Percentiles rank a stretch among this genome's conserved stretches.
These are phyloP conservation scores for Allenopithecus nigroviridis DNA, from an alignment of 2,797 vertebrate genomes.

Conservation along the genomic window DNA sequence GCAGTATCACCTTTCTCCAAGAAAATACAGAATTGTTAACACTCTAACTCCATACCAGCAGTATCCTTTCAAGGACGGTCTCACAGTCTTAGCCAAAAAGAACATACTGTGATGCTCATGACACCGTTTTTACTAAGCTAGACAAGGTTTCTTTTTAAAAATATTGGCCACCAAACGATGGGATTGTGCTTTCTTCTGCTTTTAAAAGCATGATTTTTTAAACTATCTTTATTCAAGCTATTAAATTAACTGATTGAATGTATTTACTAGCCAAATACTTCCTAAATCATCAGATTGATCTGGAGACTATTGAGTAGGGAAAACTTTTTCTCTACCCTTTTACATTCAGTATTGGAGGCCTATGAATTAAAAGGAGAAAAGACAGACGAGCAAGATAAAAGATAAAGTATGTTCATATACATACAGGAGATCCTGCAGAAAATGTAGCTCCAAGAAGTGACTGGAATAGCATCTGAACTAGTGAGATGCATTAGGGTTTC, in stretches of 20 bases:
- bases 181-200: background rate
- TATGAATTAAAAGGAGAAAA: background rate
- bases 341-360: background rate
- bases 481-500: background rate
- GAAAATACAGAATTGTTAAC: constrained; percentile 55
- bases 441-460: background rate
- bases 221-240: background rate
- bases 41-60: background rate
- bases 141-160: background rate
- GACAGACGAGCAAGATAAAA: background rate
- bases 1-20: background rate
- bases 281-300: background rate
- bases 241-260: background rate
- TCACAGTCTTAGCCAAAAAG: background rate
- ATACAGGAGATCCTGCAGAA: background rate
- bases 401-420: background rate
- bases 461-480: background rate
- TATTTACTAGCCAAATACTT: background rate
- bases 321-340: background rate
- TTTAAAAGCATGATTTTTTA: background rate
- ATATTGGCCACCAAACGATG: background rate
- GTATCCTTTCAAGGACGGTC: background rate
- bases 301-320: background rate
- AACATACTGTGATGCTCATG: background rate
- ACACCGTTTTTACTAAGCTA: constrained; percentile 17